Percentiles rank a stretch among this genome's conserved stretches.
Evolutionary conservation across 2,113 vertebrate genomes (phyloP).

Genomic region (Poecile atricapillus): DNA sequence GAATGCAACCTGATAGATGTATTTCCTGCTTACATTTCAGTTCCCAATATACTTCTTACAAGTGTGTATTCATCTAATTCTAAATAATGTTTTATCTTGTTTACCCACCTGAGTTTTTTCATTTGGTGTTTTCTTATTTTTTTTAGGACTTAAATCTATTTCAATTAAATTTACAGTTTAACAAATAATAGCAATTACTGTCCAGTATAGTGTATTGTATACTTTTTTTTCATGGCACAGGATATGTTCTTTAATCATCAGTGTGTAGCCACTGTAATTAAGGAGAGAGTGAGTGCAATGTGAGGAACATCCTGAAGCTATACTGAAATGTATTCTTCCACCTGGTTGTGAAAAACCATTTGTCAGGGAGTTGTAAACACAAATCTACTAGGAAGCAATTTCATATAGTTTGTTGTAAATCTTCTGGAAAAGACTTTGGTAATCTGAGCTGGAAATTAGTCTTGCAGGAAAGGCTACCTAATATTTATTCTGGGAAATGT

Average conservation of each 20-base stretch:
- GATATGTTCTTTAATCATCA: not conserved
- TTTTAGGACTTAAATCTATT: not conserved
- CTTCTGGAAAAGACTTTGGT: not conserved
- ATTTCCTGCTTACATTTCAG: not conserved
- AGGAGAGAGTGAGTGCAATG: not conserved
- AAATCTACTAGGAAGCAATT: not conserved
- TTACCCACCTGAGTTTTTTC: not conserved
- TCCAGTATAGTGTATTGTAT: not conserved
- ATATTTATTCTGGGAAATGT: conserved; percentile 7
- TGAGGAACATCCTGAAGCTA: not conserved
- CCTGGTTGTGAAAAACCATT: not conserved
- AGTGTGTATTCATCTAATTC: not conserved
- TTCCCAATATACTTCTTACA: not conserved
- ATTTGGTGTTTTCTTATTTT: not conserved
- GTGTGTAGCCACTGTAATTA: not conserved
- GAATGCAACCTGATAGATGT: not conserved
- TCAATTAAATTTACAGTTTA: not conserved
- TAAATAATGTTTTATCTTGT: not conserved
- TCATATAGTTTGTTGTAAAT: not conserved
- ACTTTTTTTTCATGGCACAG: not conserved
- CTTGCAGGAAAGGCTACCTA: conserved; percentile 24
- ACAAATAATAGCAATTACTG: not conserved
- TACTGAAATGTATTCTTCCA: not conserved
- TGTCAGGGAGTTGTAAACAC: not conserved
- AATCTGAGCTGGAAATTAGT: conserved; percentile 13